A percentile compares a stretch with the other conserved stretches of the same genome.
These are phyloP conservation scores for Tetragonula clypearis DNA, from an alignment of 1,140 invertebrate species.

Conservation along the genomic window DNA sequence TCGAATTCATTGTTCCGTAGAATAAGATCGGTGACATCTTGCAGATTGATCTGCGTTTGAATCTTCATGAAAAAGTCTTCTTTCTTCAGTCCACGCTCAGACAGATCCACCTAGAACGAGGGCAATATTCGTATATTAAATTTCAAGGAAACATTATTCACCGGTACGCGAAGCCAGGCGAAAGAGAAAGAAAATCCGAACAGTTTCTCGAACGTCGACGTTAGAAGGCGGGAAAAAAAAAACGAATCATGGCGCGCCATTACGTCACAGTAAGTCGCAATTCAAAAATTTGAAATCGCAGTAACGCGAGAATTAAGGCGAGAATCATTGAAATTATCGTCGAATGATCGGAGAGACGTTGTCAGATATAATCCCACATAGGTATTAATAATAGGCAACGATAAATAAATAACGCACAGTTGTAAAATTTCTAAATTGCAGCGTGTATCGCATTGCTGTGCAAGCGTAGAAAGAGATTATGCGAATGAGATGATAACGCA, in stretches of 20 bases:
- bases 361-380: not conserved
- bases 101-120: constrained; percentile 74
- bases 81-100: constrained; percentile 70
- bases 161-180: too few species aligned
- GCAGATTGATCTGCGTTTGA: constrained; percentile 68
- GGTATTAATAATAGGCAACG: too few species aligned
- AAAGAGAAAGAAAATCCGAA: not conserved
- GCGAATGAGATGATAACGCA: constrained; percentile 5
- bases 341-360: not conserved
- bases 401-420: not conserved
- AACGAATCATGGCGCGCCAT: not conserved
- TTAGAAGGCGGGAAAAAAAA: not conserved
- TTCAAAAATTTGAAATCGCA: constrained; percentile 1
- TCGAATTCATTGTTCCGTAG: constrained; percentile 77
- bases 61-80: constrained; percentile 76
- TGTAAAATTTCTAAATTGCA: not conserved
- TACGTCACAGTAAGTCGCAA: not conserved
- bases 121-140: not conserved
- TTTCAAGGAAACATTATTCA: not conserved
- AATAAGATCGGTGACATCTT: constrained; percentile 73
- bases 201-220: not conserved
- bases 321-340: not conserved
- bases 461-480: not conserved
- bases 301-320: not conserved
- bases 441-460: not conserved